phyloP scores from a whole-genome alignment of 2,113 vertebrate genomes.

The Ochotona princeps region DNA sequence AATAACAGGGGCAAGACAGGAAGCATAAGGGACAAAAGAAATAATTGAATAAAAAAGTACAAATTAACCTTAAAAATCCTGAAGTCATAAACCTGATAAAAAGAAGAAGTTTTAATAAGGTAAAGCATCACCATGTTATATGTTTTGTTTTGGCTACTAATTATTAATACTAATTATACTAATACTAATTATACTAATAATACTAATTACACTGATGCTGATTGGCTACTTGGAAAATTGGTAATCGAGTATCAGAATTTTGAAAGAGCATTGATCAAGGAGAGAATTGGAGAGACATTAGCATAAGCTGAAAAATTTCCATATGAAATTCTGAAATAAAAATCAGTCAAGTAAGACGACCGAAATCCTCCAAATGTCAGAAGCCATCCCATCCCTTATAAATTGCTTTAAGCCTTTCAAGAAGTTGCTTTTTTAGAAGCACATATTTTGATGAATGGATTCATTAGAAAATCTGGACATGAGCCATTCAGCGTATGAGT shows the following conservation, averaged over 20 bases:
- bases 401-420: background rate
- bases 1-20: background rate
- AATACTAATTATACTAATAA: no score
- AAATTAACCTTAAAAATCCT: slow-evolving; percentile 27
- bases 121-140: background rate
- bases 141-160: slow-evolving; percentile 33
- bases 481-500: background rate
- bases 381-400: background rate
- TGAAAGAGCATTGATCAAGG: slow-evolving; percentile 17
- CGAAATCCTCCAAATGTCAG: slow-evolving; percentile 43
- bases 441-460: slow-evolving; percentile 24
- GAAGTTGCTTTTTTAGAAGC: slow-evolving; percentile 9
- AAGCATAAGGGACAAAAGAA: background rate
- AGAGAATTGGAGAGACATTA: slow-evolving; percentile 45
- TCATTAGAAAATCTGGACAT: slow-evolving; percentile 38
- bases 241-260: background rate
- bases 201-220: background rate
- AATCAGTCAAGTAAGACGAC: slow-evolving; percentile 35
- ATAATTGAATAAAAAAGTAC: background rate
- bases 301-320: slow-evolving; percentile 36
- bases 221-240: slow-evolving; percentile 41
- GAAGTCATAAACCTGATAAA: background rate
- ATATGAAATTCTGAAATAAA: slow-evolving; percentile 48
- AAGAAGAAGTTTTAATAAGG: background rate
- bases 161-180: background rate